Evolutionary conservation across 2,797 vertebrate species (phyloP).

Genomic region (Acridotheres tristis): DNA sequence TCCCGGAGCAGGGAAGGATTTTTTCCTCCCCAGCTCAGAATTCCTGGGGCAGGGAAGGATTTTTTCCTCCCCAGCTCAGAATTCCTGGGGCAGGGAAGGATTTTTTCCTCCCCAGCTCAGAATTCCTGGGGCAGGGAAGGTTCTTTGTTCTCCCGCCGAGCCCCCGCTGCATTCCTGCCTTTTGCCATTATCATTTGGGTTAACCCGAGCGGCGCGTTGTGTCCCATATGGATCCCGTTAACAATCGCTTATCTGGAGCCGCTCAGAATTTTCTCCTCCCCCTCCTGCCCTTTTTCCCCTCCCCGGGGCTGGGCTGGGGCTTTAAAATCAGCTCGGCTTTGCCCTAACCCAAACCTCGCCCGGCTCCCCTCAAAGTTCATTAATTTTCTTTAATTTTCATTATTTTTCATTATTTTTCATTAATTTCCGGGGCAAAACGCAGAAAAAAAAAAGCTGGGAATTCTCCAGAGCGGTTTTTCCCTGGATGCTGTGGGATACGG

Average conservation of each 20-base stretch:
- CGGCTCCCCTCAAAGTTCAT: background rate
- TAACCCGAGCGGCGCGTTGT: conserved; percentile 77
- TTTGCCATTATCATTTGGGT: conserved; percentile 74
- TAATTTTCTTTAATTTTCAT: background rate
- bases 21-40: no score
- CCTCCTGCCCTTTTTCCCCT: background rate
- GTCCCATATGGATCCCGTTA: conserved; percentile 82
- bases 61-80: rapidly evolving
- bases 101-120: background rate
- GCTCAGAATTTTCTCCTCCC: conserved; percentile 8
- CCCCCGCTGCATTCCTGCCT: conserved; percentile 66
- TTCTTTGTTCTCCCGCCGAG: conserved; percentile 71
- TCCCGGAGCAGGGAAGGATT: no score
- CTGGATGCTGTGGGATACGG: rapidly evolving
- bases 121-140: background rate
- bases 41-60: no score
- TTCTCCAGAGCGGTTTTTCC: rapidly evolving
- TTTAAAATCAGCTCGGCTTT: background rate
- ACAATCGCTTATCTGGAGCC: conserved; percentile 64
- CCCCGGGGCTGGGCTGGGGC: background rate
- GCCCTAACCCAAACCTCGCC: background rate
- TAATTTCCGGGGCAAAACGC: rapidly evolving
- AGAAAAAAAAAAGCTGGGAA: background rate
- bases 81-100: background rate
- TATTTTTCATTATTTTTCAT: background rate